Conservation (phyloP, 1,140 invertebrate species). For the Apis florea region DNA sequence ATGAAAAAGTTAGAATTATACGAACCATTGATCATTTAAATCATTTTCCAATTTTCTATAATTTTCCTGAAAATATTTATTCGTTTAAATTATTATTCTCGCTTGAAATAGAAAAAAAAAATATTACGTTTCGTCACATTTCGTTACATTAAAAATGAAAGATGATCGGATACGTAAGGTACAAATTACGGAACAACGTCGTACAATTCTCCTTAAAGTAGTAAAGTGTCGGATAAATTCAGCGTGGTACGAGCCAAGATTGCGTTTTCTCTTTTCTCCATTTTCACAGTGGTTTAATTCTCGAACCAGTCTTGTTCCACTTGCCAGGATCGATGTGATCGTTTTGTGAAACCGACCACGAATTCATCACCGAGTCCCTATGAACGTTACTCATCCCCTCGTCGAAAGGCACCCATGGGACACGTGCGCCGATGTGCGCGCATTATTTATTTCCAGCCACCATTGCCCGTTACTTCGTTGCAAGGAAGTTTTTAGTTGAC, state of each 20-base stretch:
- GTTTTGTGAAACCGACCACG: background rate
- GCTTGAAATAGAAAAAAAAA: no score
- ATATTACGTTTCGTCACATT: no score
- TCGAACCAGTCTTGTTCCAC: background rate
- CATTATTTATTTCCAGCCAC: constrained; percentile 28
- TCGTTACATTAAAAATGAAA: no score
- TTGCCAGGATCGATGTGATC: constrained; percentile 22
- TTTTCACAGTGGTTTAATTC: background rate
- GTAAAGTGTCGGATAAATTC: background rate
- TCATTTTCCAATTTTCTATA: no score
- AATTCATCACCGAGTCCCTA: constrained; percentile 7
- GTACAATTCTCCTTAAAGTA: no score
- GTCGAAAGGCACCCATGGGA: background rate
- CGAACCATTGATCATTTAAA: no score
- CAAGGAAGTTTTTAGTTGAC: background rate
- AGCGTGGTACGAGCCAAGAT: background rate
- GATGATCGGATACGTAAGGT: no score
- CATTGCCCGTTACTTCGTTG: background rate
- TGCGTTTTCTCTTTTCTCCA: background rate
- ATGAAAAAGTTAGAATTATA: no score
- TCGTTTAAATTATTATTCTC: no score
- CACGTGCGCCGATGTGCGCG: background rate
- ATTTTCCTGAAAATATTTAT: no score
- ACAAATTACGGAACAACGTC: no score
- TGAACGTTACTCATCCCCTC: background rate